phyloP scores from a whole-genome alignment of 2,113 vertebrate genomes.

The Xenotilapia longispinis region DNA sequence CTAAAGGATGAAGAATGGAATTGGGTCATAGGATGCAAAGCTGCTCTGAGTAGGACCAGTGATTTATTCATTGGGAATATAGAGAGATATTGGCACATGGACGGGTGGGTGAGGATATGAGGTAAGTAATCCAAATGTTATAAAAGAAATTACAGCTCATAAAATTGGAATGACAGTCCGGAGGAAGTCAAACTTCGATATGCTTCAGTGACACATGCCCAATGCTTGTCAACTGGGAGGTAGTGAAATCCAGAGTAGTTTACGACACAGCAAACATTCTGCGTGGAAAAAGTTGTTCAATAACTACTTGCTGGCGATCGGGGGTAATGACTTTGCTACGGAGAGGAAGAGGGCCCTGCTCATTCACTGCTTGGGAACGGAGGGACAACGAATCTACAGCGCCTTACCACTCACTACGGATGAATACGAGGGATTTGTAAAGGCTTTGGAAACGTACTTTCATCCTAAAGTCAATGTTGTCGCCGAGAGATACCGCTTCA shows the following conservation, averaged over 20 bases:
- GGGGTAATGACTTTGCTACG: background rate
- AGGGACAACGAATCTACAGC: background rate
- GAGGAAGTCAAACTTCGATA: too few species aligned
- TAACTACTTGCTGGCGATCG: fast-evolving
- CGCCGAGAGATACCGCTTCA: fast-evolving
- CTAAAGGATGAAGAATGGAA: background rate
- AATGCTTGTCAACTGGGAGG: too few species aligned
- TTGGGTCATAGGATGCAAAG: background rate
- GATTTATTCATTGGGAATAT: background rate
- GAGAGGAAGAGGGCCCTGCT: background rate
- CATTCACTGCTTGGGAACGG: background rate
- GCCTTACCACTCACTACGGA: background rate
- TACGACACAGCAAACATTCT: too few species aligned
- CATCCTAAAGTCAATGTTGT: background rate
- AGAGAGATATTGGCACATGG: background rate
- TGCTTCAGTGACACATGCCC: too few species aligned
- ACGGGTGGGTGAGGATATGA: background rate
- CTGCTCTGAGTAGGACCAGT: background rate
- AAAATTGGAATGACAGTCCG: too few species aligned
- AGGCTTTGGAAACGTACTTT: background rate
- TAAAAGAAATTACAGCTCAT: too few species aligned
- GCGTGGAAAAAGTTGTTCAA: background rate
- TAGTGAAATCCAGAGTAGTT: too few species aligned
- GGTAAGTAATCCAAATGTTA: background rate
- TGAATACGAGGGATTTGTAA: background rate